These are phyloP conservation scores for Colossoma macropomum DNA, from an alignment of 2,113 vertebrate species.

Conservation along the genomic window DNA sequence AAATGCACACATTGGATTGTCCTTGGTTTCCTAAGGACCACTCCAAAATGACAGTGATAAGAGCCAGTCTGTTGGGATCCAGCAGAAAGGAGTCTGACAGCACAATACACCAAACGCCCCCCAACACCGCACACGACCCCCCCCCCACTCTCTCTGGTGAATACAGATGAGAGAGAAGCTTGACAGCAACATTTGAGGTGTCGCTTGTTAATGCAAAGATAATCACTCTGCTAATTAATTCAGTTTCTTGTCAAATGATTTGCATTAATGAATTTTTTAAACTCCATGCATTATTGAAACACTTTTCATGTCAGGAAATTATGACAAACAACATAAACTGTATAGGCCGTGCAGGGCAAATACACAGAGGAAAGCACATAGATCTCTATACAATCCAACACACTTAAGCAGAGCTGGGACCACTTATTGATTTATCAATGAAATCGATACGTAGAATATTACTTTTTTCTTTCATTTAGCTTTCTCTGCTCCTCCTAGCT, in stretches of 20 bases:
- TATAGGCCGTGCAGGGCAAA: not conserved
- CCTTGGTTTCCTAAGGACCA: too few relatives aligned
- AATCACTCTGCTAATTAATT: conserved; percentile 23
- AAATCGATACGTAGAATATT: too few relatives aligned
- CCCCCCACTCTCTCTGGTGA: not conserved
- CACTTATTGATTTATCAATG: too few relatives aligned
- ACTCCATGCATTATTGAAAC: not conserved
- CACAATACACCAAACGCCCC: not conserved
- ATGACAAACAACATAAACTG: not conserved
- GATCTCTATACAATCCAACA: too few relatives aligned
- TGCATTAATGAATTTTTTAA: conserved; percentile 8
- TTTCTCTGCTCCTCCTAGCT: too few relatives aligned
- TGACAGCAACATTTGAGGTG: not conserved
- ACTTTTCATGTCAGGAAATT: not conserved
- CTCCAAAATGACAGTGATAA: not conserved
- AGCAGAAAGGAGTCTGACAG: not conserved
- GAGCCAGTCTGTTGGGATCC: not conserved
- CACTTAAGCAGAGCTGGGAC: too few relatives aligned
- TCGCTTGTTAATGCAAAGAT: not conserved
- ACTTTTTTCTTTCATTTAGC: too few relatives aligned
- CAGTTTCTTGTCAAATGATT: not conserved
- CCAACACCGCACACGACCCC: not conserved
- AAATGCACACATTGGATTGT: too few relatives aligned
- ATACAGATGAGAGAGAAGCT: conserved; percentile 22
- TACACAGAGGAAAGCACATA: not conserved